A percentile compares a stretch with the other conserved stretches of the same genome.
These are phyloP conservation scores for Drosophila biarmipes DNA, from an alignment of 1,140 invertebrate genomes.

Conservation along the genomic window DNA sequence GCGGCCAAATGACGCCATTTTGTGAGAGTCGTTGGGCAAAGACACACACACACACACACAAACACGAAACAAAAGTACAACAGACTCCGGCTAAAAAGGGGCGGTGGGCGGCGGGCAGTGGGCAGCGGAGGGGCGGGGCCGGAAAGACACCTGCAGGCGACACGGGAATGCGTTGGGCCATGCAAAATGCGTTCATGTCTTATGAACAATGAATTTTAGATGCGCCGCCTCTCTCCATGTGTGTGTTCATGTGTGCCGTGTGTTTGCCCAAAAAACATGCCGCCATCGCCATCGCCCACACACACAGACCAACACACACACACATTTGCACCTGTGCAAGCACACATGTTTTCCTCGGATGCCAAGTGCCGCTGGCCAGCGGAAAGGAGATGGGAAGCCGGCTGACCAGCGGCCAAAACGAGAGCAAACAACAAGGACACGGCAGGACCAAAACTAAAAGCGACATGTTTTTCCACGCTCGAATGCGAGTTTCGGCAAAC, in stretches of 20 bases:
- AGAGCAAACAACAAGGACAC: constrained; percentile 74
- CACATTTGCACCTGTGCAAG: constrained; percentile 60
- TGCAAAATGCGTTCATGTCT: constrained; percentile 78
- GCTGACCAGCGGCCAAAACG: constrained; percentile 38
- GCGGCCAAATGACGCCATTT: constrained; percentile 77
- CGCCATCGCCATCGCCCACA: too few species aligned
- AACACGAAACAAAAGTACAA: constrained; percentile 50
- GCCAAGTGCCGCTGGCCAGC: constrained; percentile 66
- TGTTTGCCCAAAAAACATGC: constrained; percentile 67
- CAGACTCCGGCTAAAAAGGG: constrained; percentile 21
- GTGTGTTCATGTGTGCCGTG: constrained; percentile 14
- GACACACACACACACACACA: constrained; percentile 10
- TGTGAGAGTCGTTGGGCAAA: constrained; percentile 48
- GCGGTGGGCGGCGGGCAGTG: not conserved
- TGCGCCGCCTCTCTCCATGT: constrained; percentile 27
- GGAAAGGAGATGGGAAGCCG: constrained; percentile 5
- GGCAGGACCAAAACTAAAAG: constrained; percentile 74
- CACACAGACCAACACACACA: constrained; percentile 29
- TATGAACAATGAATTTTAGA: constrained; percentile 81
- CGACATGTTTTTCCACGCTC: constrained; percentile 76
- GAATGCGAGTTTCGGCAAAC: constrained; percentile 58
- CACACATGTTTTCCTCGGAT: constrained; percentile 68
- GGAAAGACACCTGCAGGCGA: constrained; percentile 62
- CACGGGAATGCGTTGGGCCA: constrained; percentile 69
- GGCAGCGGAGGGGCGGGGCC: not conserved